Conservation (phyloP, 2,888 invertebrate species). For the Cheilosia grossa region DNA sequence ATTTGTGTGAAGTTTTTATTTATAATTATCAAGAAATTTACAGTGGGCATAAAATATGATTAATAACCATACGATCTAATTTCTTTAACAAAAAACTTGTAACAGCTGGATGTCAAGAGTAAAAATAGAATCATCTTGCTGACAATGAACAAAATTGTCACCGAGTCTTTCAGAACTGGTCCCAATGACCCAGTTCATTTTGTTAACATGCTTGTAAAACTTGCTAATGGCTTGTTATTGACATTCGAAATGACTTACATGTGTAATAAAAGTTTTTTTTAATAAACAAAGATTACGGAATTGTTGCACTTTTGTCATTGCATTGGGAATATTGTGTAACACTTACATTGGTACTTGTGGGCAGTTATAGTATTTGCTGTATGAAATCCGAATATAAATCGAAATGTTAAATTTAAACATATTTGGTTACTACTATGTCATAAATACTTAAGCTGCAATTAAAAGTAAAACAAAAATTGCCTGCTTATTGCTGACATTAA, state of each 20-base stretch:
- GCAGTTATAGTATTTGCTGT: background rate
- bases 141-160: background rate
- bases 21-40: background rate
- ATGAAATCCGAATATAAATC: background rate
- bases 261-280: conserved; percentile 7
- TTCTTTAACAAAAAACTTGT: background rate
- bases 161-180: conserved; percentile 2
- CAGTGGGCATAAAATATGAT: background rate
- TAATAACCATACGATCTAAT: background rate
- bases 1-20: background rate
- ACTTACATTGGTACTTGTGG: background rate
- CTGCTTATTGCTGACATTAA: no score
- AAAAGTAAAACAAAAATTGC: no score
- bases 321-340: background rate
- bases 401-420: background rate
- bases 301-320: background rate
- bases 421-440: no score
- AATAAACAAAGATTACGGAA: background rate
- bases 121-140: background rate
- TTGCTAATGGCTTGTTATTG: background rate
- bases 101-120: background rate
- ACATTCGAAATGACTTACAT: background rate
- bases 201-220: background rate
- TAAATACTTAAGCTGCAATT: no score
- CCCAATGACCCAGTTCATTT: conserved; percentile 3